phyloP scores from a whole-genome alignment of 2,113 vertebrate genomes.

The Dasyurus viverrinus region DNA sequence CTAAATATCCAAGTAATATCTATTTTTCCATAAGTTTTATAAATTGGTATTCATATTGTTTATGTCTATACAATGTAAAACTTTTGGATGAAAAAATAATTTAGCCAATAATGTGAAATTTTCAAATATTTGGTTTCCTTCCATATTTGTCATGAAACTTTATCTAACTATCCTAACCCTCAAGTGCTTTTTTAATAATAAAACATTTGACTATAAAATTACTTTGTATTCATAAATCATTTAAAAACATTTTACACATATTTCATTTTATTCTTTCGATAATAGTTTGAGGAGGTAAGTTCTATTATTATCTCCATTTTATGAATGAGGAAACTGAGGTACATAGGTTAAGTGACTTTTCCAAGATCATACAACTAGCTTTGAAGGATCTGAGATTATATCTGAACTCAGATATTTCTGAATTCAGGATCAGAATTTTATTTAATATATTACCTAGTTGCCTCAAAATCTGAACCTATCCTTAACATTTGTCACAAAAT shows the following conservation, averaged over 20 bases:
- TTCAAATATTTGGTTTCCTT: background rate
- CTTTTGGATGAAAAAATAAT: background rate
- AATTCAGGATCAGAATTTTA: background rate
- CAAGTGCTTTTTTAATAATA: background rate
- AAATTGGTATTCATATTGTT: background rate
- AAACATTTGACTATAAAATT: background rate
- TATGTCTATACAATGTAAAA: background rate
- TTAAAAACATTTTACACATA: background rate
- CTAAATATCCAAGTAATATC: background rate
- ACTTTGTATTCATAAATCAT: background rate
- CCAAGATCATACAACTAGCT: background rate
- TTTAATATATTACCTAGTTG: background rate
- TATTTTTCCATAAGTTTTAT: background rate
- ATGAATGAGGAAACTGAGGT: conserved; percentile 13
- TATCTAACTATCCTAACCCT: background rate
- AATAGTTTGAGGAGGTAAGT: background rate
- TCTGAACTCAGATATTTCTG: background rate
- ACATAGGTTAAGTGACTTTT: background rate
- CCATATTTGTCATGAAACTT: background rate
- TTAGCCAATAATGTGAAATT: background rate
- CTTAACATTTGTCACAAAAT: background rate
- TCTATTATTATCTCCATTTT: background rate
- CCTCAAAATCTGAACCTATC: background rate
- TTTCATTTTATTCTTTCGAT: background rate
- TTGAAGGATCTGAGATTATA: background rate